Percentiles rank a stretch among this genome's conserved stretches.
Conservation (phyloP, 2,113 vertebrate genomes). For the Callaeas wilsoni region DNA sequence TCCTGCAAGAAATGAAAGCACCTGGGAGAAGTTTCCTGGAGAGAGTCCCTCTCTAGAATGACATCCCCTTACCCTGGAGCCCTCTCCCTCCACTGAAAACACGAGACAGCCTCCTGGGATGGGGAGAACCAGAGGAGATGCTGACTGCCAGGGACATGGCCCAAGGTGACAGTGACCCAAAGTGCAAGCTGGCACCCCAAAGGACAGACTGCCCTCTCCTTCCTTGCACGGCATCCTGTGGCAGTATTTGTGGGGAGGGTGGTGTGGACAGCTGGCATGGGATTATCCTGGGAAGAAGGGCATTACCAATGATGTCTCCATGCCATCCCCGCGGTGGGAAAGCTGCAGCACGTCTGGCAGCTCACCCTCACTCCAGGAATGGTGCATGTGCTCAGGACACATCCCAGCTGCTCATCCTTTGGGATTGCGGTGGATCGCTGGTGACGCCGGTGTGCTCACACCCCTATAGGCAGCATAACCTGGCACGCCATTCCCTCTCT, state of each 20-base stretch:
- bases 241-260: not conserved
- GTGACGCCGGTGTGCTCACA: not conserved
- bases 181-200: not conserved
- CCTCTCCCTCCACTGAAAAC: not conserved
- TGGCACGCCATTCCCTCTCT: not conserved
- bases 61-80: not conserved
- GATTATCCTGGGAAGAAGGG: not conserved
- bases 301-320: not conserved
- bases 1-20: not conserved
- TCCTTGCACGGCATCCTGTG: fast-evolving
- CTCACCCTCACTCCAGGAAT: not conserved
- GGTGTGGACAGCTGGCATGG: slow-evolving; percentile 6
- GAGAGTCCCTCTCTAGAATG: not conserved
- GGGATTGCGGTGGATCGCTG: fast-evolving
- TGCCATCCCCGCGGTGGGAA: slow-evolving; percentile 1
- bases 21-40: not conserved
- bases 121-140: not conserved
- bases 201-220: not conserved
- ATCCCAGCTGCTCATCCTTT: slow-evolving; percentile 38
- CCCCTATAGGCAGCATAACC: not conserved
- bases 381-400: not conserved
- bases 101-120: not conserved
- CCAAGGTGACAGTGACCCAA: not conserved
- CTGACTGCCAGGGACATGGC: not conserved
- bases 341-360: not conserved